Percentiles rank a stretch among this genome's conserved stretches.
Conservation (phyloP, 2,888 invertebrate genomes). For the Panopea generosa region DNA sequence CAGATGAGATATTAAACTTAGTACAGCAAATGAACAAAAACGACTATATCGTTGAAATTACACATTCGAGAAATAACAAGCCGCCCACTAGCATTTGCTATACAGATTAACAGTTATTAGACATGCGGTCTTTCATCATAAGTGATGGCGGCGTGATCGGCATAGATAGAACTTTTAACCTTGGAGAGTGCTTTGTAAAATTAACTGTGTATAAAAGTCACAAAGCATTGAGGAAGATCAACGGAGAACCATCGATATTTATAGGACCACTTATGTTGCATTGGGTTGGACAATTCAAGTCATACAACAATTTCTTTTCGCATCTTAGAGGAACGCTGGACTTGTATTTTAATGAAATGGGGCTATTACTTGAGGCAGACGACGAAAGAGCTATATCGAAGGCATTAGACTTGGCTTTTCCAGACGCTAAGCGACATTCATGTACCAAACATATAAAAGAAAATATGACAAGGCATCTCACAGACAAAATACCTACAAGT, state of each 20-base stretch:
- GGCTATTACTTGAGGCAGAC: conserved; percentile 14
- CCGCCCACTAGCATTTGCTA: conserved; percentile 16
- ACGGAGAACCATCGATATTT: conserved; percentile 21
- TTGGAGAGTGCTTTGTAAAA: conserved; percentile 11
- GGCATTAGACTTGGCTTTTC: conserved; percentile 15
- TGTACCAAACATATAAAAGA: conserved; percentile 26
- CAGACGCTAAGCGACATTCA: neutral
- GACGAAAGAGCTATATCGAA: conserved; percentile 24
- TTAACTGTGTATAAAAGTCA: conserved; percentile 22
- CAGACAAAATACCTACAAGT: neutral
- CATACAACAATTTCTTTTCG: neutral
- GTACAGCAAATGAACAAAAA: no score
- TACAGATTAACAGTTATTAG: conserved; percentile 16
- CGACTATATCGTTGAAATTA: conserved; percentile 4
- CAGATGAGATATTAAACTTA: no score
- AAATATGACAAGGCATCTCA: conserved; percentile 9
- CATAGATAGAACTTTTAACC: conserved; percentile 3
- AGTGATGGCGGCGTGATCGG: conserved; percentile 8
- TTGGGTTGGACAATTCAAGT: conserved; percentile 23
- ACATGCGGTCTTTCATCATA: conserved; percentile 9
- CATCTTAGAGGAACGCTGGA: conserved; percentile 6
- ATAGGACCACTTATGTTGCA: conserved; percentile 24
- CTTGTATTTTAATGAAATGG: neutral
- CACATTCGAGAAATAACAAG: conserved; percentile 8
- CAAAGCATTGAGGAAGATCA: conserved; percentile 1